A percentile compares a stretch with the other conserved stretches of the same genome.
phyloP scores from a whole-genome alignment of 2,888 invertebrate genomes.

The Ormia ochracea region DNA sequence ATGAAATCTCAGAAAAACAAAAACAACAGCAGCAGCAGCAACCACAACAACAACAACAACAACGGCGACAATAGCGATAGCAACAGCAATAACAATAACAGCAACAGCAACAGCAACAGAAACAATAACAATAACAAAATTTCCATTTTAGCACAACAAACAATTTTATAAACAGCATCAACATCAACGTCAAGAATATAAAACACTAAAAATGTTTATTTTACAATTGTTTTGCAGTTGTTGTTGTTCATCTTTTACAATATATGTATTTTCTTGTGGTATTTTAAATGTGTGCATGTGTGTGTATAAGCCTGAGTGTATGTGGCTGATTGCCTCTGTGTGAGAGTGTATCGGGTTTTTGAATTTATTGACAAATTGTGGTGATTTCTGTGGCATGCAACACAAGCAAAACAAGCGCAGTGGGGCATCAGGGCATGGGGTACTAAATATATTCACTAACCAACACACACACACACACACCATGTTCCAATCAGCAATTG shows the following conservation, averaged over 20 bases:
- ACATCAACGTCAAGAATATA: slow-evolving; percentile 67
- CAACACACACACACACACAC: slow-evolving; percentile 14
- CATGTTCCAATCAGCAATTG: slow-evolving; percentile 32
- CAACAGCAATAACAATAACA: slow-evolving; percentile 28
- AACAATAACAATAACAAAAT: slow-evolving; percentile 30
- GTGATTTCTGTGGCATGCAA: slow-evolving; percentile 72
- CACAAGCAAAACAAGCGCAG: slow-evolving; percentile 62
- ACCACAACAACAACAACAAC: slow-evolving; percentile 29
- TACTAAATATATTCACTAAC: slow-evolving; percentile 45
- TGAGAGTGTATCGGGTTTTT: slow-evolving; percentile 65
- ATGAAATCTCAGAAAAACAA: slow-evolving; percentile 58
- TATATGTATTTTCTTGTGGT: slow-evolving; percentile 49
- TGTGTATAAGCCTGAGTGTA: neutral
- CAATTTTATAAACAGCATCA: slow-evolving; percentile 53
- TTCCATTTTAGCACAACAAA: slow-evolving; percentile 61
- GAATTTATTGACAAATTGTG: slow-evolving; percentile 76
- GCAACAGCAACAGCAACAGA: slow-evolving; percentile 28
- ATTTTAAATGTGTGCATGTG: neutral
- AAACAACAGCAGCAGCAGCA: neutral
- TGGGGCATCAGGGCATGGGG: slow-evolving; percentile 63
- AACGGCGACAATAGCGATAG: slow-evolving; percentile 24
- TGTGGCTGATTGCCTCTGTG: neutral
- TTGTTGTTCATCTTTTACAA: slow-evolving; percentile 23
- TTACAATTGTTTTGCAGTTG: slow-evolving; percentile 52
- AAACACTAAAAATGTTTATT: slow-evolving; percentile 57